phyloP scores from a whole-genome alignment of 92 coral and sea anemone genomes.

The Scolanthus callimorphus region DNA sequence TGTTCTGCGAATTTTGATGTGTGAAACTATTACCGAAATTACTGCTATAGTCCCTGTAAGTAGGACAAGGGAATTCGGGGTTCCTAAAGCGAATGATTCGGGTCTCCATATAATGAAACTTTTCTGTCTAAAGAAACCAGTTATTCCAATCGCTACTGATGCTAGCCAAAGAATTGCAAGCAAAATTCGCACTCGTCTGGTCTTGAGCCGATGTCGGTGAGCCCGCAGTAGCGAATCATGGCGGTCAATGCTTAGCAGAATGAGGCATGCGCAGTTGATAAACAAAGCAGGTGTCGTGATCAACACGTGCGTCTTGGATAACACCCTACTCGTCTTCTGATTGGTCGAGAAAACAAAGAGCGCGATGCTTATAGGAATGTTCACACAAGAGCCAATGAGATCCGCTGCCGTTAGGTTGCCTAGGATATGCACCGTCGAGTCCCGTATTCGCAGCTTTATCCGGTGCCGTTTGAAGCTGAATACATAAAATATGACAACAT shows the following conservation, averaged over 20 bases:
- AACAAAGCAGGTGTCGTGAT: slow-evolving; percentile 17
- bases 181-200: slow-evolving; percentile 5
- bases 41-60: slow-evolving; percentile 3
- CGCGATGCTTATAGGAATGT: slow-evolving; percentile 29
- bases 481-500: slow-evolving; percentile 18
- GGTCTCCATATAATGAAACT: slow-evolving; percentile 24
- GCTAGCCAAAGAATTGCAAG: slow-evolving; percentile 12
- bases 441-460: slow-evolving; percentile 18
- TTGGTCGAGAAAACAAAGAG: slow-evolving; percentile 10
- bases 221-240: slow-evolving; percentile 32
- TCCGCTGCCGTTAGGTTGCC: slow-evolving; percentile 39
- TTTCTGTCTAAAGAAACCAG: not conserved
- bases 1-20: slow-evolving; percentile 12
- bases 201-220: slow-evolving; percentile 15
- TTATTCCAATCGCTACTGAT: slow-evolving; percentile 2
- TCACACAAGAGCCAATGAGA: slow-evolving; percentile 23
- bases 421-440: slow-evolving; percentile 16
- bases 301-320: slow-evolving; percentile 22
- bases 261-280: slow-evolving; percentile 20
- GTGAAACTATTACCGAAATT: slow-evolving; percentile 1
- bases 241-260: slow-evolving; percentile 27
- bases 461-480: slow-evolving; percentile 13
- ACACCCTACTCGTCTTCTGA: not conserved
- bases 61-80: slow-evolving; percentile 11
- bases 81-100: slow-evolving; percentile 1